Evolutionary conservation across 2,113 vertebrate species (phyloP).

Genomic region (Orientallactaga bullata): DNA sequence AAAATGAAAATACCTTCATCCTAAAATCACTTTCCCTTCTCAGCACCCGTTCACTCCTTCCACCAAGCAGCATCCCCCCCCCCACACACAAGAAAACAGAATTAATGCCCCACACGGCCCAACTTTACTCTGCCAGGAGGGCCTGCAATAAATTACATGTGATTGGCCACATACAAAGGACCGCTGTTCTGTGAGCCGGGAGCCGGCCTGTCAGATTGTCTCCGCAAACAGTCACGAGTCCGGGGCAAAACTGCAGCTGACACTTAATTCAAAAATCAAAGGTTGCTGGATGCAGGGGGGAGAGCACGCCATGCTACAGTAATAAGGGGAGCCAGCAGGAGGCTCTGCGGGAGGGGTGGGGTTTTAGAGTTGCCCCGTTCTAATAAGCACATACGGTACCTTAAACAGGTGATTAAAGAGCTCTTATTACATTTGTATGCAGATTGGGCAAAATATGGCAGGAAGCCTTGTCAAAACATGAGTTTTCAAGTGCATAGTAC

Average conservation of each 20-base stretch:
- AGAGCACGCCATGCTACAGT: slow-evolving; percentile 81
- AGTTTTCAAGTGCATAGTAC: slow-evolving; percentile 8
- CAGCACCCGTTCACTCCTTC: slow-evolving; percentile 8
- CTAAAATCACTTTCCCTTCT: slow-evolving; percentile 62
- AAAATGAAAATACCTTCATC: slow-evolving; percentile 81
- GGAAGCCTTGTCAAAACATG: slow-evolving; percentile 87
- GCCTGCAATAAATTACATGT: slow-evolving; percentile 89
- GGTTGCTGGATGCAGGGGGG: slow-evolving; percentile 83
- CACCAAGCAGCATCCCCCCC: neutral
- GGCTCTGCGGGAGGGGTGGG: slow-evolving; percentile 84
- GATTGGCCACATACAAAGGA: slow-evolving; percentile 89
- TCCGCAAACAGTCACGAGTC: slow-evolving; percentile 85
- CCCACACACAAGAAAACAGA: slow-evolving; percentile 74
- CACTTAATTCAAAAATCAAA: slow-evolving; percentile 92
- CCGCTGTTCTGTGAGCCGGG: slow-evolving; percentile 84
- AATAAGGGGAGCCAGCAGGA: slow-evolving; percentile 86
- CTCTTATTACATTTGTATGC: slow-evolving; percentile 86
- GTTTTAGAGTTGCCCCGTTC: slow-evolving; percentile 83
- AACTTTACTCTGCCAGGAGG: slow-evolving; percentile 84
- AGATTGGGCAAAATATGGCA: slow-evolving; percentile 87
- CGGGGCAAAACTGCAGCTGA: slow-evolving; percentile 87
- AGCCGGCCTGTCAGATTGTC: slow-evolving; percentile 84
- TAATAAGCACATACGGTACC: slow-evolving; percentile 87
- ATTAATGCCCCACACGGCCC: slow-evolving; percentile 85
- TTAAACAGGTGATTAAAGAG: slow-evolving; percentile 88